Evolutionary conservation across 2,113 vertebrate species (phyloP).

Genomic region (Alligator mississippiensis): DNA sequence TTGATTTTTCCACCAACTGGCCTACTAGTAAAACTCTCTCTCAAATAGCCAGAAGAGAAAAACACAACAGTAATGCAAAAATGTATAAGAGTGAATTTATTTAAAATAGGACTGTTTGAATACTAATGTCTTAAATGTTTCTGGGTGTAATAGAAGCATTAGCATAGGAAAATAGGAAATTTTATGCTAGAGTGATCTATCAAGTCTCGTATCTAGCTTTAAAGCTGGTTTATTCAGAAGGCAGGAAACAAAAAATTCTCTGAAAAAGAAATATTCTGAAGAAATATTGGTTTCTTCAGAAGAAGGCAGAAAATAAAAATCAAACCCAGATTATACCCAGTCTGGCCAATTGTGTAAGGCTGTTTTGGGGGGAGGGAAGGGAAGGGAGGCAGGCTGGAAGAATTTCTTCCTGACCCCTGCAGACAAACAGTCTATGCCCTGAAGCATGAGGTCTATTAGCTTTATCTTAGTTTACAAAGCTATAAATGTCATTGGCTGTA

Average conservation of each 20-base stretch:
- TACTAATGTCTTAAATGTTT: constrained; percentile 40
- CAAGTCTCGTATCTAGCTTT: constrained; percentile 46
- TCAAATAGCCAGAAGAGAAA: constrained; percentile 38
- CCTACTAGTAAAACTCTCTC: constrained; percentile 63
- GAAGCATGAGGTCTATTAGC: constrained; percentile 67
- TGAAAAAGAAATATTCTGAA: too few relatives aligned
- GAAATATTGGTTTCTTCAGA: background rate
- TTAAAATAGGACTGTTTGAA: constrained; percentile 51
- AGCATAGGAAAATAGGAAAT: background rate
- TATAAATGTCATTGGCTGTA: constrained; percentile 72
- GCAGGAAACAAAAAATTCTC: background rate
- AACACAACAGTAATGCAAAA: constrained; percentile 55
- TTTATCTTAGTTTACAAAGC: constrained; percentile 60
- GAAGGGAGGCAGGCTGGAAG: constrained; percentile 37
- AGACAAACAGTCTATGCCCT: constrained; percentile 70
- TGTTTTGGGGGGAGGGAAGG: background rate
- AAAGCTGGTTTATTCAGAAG: background rate
- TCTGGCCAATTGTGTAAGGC: constrained; percentile 35
- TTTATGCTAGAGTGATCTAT: constrained; percentile 1
- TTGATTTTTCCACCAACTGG: constrained; percentile 51
- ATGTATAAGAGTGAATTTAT: constrained; percentile 46
- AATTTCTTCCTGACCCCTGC: constrained; percentile 65
- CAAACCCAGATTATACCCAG: constrained; percentile 27
- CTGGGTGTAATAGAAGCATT: background rate
- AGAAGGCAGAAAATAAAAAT: background rate